These are phyloP conservation scores for Aricia artaxerxes DNA, from an alignment of 2,888 invertebrate species.

Conservation along the genomic window DNA sequence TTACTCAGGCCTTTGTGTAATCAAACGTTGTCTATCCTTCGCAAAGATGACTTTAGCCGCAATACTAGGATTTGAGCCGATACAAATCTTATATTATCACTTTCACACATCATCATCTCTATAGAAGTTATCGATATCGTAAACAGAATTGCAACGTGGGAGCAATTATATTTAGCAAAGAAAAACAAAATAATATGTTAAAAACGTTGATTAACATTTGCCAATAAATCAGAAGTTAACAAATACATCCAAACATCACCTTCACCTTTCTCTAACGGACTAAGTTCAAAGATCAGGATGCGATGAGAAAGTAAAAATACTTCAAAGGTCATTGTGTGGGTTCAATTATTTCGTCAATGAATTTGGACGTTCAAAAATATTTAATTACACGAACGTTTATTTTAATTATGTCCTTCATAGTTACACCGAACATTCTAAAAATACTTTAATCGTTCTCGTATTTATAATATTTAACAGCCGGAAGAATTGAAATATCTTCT, in stretches of 20 bases:
- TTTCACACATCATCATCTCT: not conserved
- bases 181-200: not conserved
- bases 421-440: not conserved
- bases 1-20: not conserved
- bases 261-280: not conserved
- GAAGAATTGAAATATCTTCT: not conserved
- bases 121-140: not conserved
- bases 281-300: not conserved
- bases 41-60: not conserved
- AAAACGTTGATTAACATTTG: not conserved
- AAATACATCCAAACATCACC: not conserved
- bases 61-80: not conserved
- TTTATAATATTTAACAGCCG: not conserved
- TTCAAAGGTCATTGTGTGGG: conserved; percentile 5
- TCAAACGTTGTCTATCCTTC: not conserved
- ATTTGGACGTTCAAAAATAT: not conserved
- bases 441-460: not conserved
- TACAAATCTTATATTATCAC: not conserved
- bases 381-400: not conserved
- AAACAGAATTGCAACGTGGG: not conserved
- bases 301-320: conserved; percentile 13
- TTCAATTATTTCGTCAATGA: not conserved
- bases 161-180: not conserved
- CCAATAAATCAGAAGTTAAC: not conserved
- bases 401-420: not conserved